These are phyloP conservation scores for Phacellophora camtschatica DNA, from an alignment of 30 jellyfish, hydroid and myxozoan species.

Conservation along the genomic window DNA sequence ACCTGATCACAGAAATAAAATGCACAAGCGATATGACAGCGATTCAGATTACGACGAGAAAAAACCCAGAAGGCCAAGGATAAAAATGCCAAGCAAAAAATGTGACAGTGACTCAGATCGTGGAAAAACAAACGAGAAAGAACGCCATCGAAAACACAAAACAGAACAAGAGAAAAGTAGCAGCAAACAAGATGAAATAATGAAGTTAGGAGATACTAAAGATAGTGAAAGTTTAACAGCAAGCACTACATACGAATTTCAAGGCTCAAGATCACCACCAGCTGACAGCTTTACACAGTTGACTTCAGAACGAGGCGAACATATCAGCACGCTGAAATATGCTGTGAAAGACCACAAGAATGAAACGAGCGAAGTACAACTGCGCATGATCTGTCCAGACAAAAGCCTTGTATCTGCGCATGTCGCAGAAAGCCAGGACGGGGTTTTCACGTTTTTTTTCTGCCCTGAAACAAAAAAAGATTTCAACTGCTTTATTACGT, in stretches of 20 bases:
- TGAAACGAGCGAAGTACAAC: slow-evolving; percentile 61
- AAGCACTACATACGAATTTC: slow-evolving; percentile 3
- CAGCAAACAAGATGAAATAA: not conserved
- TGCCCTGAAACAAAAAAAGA: slow-evolving; percentile 85
- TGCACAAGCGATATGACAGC: not conserved
- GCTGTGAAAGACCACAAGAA: slow-evolving; percentile 55
- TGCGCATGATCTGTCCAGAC: slow-evolving; percentile 88
- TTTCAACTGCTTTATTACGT: slow-evolving; percentile 76
- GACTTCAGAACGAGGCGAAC: slow-evolving; percentile 67
- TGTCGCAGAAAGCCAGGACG: slow-evolving; percentile 85
- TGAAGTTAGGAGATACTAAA: not conserved
- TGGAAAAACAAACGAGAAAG: not conserved
- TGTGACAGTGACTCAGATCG: not conserved
- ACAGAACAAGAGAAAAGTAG: too few species aligned
- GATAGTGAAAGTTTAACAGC: not conserved
- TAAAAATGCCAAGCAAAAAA: too few species aligned
- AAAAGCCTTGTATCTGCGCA: slow-evolving; percentile 95
- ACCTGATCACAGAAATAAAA: not conserved
- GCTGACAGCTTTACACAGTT: slow-evolving; percentile 50
- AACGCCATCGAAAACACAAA: not conserved
- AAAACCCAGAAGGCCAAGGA: too few species aligned
- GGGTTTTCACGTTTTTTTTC: slow-evolving; percentile 85
- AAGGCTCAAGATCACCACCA: slow-evolving; percentile 32
- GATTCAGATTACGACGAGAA: not conserved
- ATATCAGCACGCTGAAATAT: slow-evolving; percentile 38